Evolutionary conservation across 1,140 invertebrate genomes (phyloP).

Genomic region (Lepidotrigona ventralis): DNA sequence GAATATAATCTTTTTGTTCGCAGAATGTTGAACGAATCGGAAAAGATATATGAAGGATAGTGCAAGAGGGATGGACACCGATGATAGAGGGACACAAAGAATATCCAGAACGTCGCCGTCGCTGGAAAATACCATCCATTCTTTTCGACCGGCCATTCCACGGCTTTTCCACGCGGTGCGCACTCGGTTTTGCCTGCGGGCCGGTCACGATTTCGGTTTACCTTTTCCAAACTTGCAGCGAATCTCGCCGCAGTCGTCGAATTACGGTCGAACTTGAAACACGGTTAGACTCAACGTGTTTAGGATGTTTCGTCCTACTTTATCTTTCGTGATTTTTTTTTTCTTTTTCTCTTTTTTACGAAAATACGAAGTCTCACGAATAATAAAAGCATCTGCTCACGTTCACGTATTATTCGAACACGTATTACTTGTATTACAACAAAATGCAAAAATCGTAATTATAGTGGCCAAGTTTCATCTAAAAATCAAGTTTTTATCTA

Average conservation of each 20-base stretch:
- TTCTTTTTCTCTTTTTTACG: too few species aligned
- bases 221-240: constrained; percentile 12
- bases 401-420: too few species aligned
- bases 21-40: neutral
- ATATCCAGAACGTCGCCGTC: constrained; percentile 11
- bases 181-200: constrained; percentile 40
- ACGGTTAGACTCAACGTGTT: neutral
- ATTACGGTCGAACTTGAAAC: constrained; percentile 41
- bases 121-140: constrained; percentile 56
- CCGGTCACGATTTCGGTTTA: constrained; percentile 51
- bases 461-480: too few species aligned
- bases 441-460: too few species aligned
- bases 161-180: constrained; percentile 38
- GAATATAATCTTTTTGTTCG: constrained; percentile 61
- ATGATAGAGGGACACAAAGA: neutral
- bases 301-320: too few species aligned
- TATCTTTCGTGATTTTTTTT: neutral
- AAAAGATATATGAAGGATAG: neutral
- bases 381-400: too few species aligned
- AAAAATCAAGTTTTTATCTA: too few species aligned
- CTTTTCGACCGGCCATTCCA: constrained; percentile 41
- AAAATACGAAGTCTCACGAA: too few species aligned
- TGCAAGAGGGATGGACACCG: neutral
- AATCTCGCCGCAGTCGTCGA: constrained; percentile 27
- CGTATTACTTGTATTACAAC: too few species aligned